phyloP scores from a whole-genome alignment of 1,140 invertebrate genomes.

The Pararge aegeria region DNA sequence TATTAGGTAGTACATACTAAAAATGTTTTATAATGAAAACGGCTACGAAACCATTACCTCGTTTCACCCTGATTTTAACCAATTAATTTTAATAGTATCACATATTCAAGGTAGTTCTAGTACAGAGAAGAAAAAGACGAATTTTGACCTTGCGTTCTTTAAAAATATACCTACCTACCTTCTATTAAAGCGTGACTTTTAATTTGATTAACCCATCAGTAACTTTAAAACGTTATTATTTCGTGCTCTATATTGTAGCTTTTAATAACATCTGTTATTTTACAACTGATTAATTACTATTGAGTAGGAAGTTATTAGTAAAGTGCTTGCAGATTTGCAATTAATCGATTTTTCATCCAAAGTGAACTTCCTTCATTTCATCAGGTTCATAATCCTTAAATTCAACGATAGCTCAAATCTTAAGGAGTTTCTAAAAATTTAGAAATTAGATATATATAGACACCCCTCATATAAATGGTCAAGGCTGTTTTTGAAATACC shows the following conservation, averaged over 20 bases:
- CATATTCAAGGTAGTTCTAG: neutral
- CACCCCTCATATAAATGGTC: too few relatives aligned
- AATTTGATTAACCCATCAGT: slow-evolving; percentile 4
- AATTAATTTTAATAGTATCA: neutral
- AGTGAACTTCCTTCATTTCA: neutral
- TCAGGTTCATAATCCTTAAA: neutral
- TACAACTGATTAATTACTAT: slow-evolving; percentile 1
- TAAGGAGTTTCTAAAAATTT: too few relatives aligned
- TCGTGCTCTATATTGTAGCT: neutral
- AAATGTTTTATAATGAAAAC: too few relatives aligned
- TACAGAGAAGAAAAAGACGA: neutral
- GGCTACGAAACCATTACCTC: too few relatives aligned
- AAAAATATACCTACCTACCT: too few relatives aligned
- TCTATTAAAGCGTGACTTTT: neutral
- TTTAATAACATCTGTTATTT: slow-evolving; percentile 4
- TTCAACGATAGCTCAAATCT: too few relatives aligned
- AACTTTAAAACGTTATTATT: neutral
- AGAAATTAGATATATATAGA: too few relatives aligned
- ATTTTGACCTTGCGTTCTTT: slow-evolving; percentile 7
- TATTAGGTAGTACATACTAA: too few relatives aligned
- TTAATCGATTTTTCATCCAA: neutral
- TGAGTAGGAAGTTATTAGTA: neutral
- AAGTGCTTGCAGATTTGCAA: neutral
- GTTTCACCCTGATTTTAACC: neutral
- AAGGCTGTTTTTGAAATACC: too few relatives aligned